Conservation (phyloP, 2,888 invertebrate species). For the Pomacea canaliculata region DNA sequence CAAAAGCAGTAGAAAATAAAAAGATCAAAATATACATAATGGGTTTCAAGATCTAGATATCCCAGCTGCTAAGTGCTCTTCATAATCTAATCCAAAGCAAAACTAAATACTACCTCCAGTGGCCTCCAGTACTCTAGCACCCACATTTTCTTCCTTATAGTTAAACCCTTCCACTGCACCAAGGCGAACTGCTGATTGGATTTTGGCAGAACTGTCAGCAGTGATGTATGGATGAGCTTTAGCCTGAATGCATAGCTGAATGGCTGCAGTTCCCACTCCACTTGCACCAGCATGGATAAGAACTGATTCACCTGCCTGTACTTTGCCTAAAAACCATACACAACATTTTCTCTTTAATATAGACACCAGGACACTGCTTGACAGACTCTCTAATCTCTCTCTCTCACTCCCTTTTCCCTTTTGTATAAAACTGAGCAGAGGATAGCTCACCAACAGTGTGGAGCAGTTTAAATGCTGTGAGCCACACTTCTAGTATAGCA, state of each 20-base stretch:
- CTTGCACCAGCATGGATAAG: conserved; percentile 70
- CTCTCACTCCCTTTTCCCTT: too few species aligned
- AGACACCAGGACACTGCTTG: neutral
- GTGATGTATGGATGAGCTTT: conserved; percentile 63
- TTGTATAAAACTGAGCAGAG: neutral
- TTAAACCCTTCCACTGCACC: conserved; percentile 67
- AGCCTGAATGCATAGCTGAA: conserved; percentile 63
- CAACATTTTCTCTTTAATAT: neutral
- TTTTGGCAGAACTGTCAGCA: conserved; percentile 66
- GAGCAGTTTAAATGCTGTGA: conserved; percentile 69
- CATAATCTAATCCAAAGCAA: too few species aligned
- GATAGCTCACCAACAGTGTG: conserved; percentile 56
- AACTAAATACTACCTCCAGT: conserved; percentile 54
- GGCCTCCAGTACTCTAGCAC: conserved; percentile 53
- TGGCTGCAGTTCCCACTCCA: conserved; percentile 70
- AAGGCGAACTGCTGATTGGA: conserved; percentile 54
- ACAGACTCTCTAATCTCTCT: too few species aligned
- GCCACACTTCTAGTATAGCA: conserved; percentile 70
- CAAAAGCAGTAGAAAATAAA: too few species aligned
- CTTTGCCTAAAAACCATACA: conserved; percentile 47
- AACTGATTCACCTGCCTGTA: conserved; percentile 62
- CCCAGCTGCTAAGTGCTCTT: too few species aligned
- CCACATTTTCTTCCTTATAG: conserved; percentile 66
- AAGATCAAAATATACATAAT: too few species aligned
- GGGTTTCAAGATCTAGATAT: too few species aligned